Evolutionary conservation across 2,113 vertebrate genomes (phyloP).

Genomic region (Sinocyclocheilus grahami): DNA sequence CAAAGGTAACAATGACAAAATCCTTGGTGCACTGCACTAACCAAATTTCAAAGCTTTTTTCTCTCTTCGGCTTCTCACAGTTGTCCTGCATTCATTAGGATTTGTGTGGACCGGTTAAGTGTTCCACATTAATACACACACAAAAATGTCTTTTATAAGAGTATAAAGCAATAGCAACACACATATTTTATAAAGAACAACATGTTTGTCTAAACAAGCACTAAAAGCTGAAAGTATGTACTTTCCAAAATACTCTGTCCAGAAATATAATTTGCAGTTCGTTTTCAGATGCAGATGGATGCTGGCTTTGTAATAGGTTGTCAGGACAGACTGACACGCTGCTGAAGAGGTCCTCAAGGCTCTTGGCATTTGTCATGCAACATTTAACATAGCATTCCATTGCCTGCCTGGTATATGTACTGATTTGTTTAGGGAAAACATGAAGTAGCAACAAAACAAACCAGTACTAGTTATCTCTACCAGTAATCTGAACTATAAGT

Average conservation of each 20-base stretch:
- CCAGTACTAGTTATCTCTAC: background rate
- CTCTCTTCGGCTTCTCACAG: background rate
- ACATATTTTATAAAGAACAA: slow-evolving; percentile 2
- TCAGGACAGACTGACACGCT: slow-evolving; percentile 11
- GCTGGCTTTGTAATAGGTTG: background rate
- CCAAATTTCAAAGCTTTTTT: background rate
- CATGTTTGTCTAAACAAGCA: background rate
- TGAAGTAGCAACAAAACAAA: background rate
- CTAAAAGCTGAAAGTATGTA: background rate
- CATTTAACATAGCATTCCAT: background rate
- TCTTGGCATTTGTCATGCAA: background rate
- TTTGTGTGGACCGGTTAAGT: background rate
- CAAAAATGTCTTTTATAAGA: background rate
- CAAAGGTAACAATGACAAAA: background rate
- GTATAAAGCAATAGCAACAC: background rate
- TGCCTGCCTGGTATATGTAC: background rate
- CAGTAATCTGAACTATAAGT: too few relatives aligned
- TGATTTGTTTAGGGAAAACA: background rate
- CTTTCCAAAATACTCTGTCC: background rate
- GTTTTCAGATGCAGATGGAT: background rate
- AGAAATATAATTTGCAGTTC: background rate
- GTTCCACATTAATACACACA: background rate
- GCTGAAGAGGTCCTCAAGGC: background rate
- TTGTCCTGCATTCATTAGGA: background rate
- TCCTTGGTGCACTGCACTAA: background rate